These are phyloP conservation scores for Pandemis heparana DNA, from an alignment of 2,888 invertebrate species.

Conservation along the genomic window DNA sequence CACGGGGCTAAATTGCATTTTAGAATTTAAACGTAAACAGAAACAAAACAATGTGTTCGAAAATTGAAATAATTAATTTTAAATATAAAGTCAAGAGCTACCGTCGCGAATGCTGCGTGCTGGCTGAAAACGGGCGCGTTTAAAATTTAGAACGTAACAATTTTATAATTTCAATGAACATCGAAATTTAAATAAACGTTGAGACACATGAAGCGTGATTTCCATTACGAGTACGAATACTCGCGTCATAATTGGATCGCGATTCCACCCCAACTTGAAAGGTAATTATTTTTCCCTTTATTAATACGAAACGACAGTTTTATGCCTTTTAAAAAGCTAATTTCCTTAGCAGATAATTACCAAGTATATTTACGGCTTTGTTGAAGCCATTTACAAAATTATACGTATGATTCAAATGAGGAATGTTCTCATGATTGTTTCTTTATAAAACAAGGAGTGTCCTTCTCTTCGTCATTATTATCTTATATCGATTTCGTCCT, in stretches of 20 bases:
- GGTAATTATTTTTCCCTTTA: slow-evolving; percentile 7
- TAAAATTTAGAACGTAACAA: neutral
- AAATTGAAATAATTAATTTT: slow-evolving; percentile 45
- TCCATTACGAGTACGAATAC: slow-evolving; percentile 4
- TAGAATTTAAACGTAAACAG: slow-evolving; percentile 67
- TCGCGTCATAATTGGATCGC: slow-evolving; percentile 5
- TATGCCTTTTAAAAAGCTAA: slow-evolving; percentile 10
- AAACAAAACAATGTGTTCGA: slow-evolving; percentile 46
- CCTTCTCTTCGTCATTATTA: neutral
- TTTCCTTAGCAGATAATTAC: slow-evolving; percentile 10
- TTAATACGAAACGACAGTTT: slow-evolving; percentile 12
- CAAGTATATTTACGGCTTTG: slow-evolving; percentile 4
- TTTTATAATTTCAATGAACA: neutral
- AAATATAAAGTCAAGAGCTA: neutral
- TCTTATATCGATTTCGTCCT: no score
- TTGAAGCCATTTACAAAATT: neutral
- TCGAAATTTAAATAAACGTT: neutral
- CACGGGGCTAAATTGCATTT: slow-evolving; percentile 70
- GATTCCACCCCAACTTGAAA: neutral
- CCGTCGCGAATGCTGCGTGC: neutral
- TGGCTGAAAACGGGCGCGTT: neutral
- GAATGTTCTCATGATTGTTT: no score
- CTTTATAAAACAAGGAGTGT: neutral
- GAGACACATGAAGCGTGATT: slow-evolving; percentile 8
- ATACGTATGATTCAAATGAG: neutral